Percentiles rank a stretch among this genome's conserved stretches.
Conservation (phyloP, 1,140 invertebrate genomes). For the Drosophila ambigua region DNA sequence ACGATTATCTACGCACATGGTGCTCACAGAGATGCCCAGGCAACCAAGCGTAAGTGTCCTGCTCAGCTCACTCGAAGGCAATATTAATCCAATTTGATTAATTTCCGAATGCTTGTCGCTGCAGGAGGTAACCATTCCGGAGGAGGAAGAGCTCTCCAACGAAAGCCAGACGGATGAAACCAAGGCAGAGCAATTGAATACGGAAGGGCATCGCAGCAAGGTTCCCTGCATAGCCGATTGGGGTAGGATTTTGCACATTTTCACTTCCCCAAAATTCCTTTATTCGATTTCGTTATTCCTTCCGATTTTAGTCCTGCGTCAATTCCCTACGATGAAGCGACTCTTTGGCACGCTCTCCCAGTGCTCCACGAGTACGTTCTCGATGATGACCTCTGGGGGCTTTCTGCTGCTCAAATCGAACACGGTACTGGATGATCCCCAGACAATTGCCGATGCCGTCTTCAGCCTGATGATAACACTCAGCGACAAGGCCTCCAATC, state of each 20-base stretch:
- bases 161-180: conserved; percentile 91
- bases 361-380: conserved; percentile 88
- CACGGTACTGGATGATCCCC: conserved; percentile 80
- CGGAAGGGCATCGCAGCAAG: conserved; percentile 83
- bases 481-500: conserved; percentile 88
- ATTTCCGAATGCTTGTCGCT: not conserved
- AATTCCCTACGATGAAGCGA: conserved; percentile 91
- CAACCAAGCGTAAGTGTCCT: conserved; percentile 60
- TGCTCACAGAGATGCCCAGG: conserved; percentile 87
- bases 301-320: conserved; percentile 86
- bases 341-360: conserved; percentile 90
- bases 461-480: conserved; percentile 92
- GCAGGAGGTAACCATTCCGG: conserved; percentile 79
- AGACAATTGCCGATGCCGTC: conserved; percentile 91
- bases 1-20: conserved; percentile 87
- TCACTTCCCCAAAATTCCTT: not conserved
- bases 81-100: too few relatives aligned
- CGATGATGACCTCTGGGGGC: conserved; percentile 84
- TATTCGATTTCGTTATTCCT: too few relatives aligned
- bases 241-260: conserved; percentile 64
- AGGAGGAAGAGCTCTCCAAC: conserved; percentile 80
- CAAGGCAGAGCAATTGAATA: conserved; percentile 89
- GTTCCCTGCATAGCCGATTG: conserved; percentile 90
- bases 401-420: conserved; percentile 81
- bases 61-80: too few relatives aligned